Percentiles rank a stretch among this genome's conserved stretches.
Evolutionary conservation across 1,140 invertebrate genomes (phyloP).

Genomic region (Diorhabda carinulata): DNA sequence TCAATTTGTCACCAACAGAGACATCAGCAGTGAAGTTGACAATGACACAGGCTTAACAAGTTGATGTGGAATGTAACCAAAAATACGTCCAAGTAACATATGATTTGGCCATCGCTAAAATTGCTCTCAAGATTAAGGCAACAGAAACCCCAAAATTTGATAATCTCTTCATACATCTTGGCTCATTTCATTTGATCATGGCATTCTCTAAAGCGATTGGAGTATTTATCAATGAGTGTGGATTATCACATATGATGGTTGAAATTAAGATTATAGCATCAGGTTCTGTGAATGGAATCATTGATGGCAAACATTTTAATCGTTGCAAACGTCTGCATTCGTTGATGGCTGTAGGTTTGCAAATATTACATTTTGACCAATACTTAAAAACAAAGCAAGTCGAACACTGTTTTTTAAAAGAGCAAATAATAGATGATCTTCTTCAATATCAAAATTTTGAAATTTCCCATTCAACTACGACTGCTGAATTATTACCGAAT

Average conservation of each 20-base stretch:
- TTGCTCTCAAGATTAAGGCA: slow-evolving; percentile 42
- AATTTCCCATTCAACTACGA: background rate
- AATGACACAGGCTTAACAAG: slow-evolving; percentile 22
- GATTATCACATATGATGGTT: slow-evolving; percentile 37
- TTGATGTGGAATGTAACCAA: slow-evolving; percentile 22
- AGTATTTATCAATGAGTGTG: too few species aligned
- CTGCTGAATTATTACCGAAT: slow-evolving; percentile 18
- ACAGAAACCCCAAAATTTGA: too few species aligned
- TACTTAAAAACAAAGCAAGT: background rate
- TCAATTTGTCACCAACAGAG: slow-evolving; percentile 31
- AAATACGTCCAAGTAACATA: slow-evolving; percentile 34
- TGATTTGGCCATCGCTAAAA: slow-evolving; percentile 46
- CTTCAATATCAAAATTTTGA: slow-evolving; percentile 19
- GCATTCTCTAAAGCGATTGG: too few species aligned
- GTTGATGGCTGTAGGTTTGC: slow-evolving; percentile 11
- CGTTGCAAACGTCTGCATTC: slow-evolving; percentile 40
- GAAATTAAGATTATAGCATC: slow-evolving; percentile 39
- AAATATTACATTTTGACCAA: slow-evolving; percentile 20
- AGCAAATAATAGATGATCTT: slow-evolving; percentile 12
- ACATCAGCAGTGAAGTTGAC: slow-evolving; percentile 25
- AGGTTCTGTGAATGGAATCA: slow-evolving; percentile 41
- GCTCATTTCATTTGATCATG: too few species aligned
- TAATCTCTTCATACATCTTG: too few species aligned
- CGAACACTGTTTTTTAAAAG: background rate
- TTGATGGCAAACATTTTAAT: slow-evolving; percentile 37